Conservation (phyloP, 1,140 invertebrate species). For the Augochlora pura region DNA sequence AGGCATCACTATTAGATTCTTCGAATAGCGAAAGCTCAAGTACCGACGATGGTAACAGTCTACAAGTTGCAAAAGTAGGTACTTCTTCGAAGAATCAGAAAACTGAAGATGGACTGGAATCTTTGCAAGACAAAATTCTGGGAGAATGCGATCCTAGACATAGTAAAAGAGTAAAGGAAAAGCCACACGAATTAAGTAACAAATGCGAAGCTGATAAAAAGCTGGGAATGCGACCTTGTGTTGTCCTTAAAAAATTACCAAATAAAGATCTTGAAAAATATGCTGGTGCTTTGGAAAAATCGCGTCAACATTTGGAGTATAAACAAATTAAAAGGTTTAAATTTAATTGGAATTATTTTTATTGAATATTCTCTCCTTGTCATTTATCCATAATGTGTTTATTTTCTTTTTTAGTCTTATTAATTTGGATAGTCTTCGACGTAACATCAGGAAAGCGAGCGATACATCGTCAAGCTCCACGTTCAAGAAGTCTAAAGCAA, state of each 20-base stretch:
- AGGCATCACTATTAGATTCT: conserved; percentile 36
- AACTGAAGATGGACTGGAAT: neutral
- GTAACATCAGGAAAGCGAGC: conserved; percentile 38
- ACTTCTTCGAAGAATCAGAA: neutral
- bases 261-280: conserved; percentile 56
- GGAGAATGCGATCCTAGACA: neutral
- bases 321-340: conserved; percentile 70
- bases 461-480: conserved; percentile 37
- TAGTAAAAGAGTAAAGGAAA: neutral
- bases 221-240: conserved; percentile 56
- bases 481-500: conserved; percentile 39
- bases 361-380: conserved; percentile 8
- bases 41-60: conserved; percentile 11
- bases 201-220: conserved; percentile 62
- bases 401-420: conserved; percentile 60
- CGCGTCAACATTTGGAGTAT: conserved; percentile 65
- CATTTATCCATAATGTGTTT: conserved; percentile 7
- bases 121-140: neutral
- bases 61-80: neutral
- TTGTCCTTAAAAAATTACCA: conserved; percentile 59
- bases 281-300: conserved; percentile 61
- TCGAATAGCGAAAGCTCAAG: conserved; percentile 42
- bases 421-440: conserved; percentile 58
- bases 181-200: conserved; percentile 36
- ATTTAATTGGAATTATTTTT: neutral